phyloP scores from a whole-genome alignment of 2,113 vertebrate genomes.

The Mandrillus leucophaeus region DNA sequence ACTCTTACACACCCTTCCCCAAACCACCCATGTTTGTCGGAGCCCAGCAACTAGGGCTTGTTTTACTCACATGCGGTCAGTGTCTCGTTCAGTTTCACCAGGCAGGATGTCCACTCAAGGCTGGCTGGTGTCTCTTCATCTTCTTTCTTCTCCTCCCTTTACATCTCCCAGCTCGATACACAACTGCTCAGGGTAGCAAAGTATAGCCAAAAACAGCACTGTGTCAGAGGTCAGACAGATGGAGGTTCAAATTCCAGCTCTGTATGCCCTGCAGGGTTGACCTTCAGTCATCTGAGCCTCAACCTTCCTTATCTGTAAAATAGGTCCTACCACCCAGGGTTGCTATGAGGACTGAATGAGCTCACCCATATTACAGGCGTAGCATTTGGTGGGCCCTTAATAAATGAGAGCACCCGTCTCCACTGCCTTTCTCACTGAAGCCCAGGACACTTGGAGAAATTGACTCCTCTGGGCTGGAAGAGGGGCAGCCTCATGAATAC shows the following conservation, averaged over 20 bases:
- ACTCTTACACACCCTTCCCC: neutral
- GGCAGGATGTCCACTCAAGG: neutral
- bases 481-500: neutral
- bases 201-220: neutral
- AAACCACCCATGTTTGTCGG: neutral
- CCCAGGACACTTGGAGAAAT: neutral
- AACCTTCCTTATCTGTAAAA: slow-evolving; percentile 28
- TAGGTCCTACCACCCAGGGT: neutral
- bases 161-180: neutral
- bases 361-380: neutral
- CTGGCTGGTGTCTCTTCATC: neutral
- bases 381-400: neutral
- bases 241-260: neutral
- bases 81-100: neutral
- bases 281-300: neutral
- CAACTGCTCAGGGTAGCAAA: neutral
- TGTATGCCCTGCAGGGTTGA: neutral
- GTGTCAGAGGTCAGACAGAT: neutral
- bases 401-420: neutral
- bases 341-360: neutral
- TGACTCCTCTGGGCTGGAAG: neutral
- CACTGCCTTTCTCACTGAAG: neutral
- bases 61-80: neutral
- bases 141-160: neutral
- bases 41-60: neutral